Conservation (phyloP, 2,797 vertebrate genomes). For the Malurus splendens region DNA sequence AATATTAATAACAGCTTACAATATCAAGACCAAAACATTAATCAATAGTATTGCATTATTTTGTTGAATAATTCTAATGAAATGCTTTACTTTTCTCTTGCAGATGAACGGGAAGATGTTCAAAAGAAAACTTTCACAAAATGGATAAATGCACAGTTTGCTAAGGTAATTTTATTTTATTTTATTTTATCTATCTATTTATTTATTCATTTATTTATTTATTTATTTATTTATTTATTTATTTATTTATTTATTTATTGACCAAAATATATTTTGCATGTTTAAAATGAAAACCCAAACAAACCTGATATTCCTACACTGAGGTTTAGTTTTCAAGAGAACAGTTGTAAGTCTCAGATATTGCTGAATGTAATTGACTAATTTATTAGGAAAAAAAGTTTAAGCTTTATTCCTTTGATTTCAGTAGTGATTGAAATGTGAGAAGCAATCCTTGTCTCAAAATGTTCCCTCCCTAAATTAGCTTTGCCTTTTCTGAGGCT, state of each 20-base stretch:
- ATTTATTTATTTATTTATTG: not conserved
- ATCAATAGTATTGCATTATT: not conserved
- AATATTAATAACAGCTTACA: not conserved
- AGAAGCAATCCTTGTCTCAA: not conserved
- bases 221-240: too few relatives aligned
- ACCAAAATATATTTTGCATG: not conserved
- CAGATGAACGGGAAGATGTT: conserved; percentile 98
- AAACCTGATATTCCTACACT: not conserved
- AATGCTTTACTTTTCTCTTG: conserved; percentile 25
- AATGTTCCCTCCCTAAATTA: not conserved
- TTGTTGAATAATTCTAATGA: not conserved
- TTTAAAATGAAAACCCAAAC: not conserved
- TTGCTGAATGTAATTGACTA: not conserved
- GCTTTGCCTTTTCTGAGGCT: not conserved
- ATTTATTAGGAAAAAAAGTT: not conserved
- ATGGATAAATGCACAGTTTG: conserved; percentile 97
- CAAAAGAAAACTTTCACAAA: conserved; percentile 99
- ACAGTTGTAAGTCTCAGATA: not conserved
- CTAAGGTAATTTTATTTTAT: conserved; percentile 81
- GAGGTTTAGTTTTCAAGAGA: not conserved
- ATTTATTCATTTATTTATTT: not conserved
- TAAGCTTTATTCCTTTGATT: not conserved
- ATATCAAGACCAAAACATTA: not conserved
- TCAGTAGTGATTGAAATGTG: not conserved
- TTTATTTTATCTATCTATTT: too few relatives aligned